Conservation (phyloP, 2,113 vertebrate genomes). For the Onychostruthus taczanowskii region DNA sequence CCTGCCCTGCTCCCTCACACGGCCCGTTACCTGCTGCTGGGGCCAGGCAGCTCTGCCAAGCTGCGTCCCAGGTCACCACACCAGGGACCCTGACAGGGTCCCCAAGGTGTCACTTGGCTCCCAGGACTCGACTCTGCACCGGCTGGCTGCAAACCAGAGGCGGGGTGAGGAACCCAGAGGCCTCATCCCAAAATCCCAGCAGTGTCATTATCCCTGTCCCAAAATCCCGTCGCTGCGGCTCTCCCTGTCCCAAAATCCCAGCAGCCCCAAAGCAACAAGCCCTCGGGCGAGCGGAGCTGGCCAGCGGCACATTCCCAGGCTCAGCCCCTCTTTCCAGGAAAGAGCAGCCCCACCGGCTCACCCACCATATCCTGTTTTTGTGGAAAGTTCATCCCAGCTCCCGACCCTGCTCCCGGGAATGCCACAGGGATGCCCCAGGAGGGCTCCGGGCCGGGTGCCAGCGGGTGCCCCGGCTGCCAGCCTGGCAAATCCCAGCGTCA, state of each 20-base stretch:
- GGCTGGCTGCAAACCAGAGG: neutral
- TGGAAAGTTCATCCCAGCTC: slow-evolving; percentile 57
- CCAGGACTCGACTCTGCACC: neutral
- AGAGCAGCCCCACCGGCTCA: neutral
- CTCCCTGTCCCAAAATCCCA: neutral
- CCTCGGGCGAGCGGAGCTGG: rapidly evolving
- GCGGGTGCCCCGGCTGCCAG: neutral
- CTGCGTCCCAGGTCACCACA: neutral
- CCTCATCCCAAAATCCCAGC: neutral
- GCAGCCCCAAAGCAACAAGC: neutral
- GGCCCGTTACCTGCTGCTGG: neutral
- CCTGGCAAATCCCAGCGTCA: neutral
- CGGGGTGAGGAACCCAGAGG: neutral
- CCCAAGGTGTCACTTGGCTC: neutral
- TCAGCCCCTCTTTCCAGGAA: neutral
- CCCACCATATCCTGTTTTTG: slow-evolving; percentile 73
- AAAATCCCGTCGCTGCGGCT: neutral
- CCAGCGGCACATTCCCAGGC: neutral
- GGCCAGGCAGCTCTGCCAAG: neutral
- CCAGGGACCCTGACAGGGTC: neutral
- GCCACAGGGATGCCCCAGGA: neutral
- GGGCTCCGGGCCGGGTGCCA: neutral
- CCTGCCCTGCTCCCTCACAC: neutral
- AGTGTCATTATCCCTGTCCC: neutral
- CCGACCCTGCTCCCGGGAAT: neutral